A percentile compares a stretch with the other conserved stretches of the same genome.
Evolutionary conservation across 2,888 invertebrate genomes (phyloP).

Genomic region (Beris morrisii): DNA sequence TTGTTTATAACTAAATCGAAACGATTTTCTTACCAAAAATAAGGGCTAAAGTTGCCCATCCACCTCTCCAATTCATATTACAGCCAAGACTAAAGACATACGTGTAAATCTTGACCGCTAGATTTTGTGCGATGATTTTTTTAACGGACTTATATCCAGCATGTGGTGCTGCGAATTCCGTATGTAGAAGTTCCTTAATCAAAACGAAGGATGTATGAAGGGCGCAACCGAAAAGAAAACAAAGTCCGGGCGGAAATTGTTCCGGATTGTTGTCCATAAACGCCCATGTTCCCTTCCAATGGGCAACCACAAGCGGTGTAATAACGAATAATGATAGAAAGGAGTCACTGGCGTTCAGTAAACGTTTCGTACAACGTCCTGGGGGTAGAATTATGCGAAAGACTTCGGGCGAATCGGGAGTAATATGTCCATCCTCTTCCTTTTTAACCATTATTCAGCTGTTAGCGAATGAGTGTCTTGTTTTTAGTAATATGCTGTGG

Average conservation of each 20-base stretch:
- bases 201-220: constrained; percentile 63
- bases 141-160: constrained; percentile 27
- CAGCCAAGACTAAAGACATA: constrained; percentile 59
- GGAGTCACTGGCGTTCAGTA: constrained; percentile 38
- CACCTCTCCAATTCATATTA: constrained; percentile 57
- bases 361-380: constrained; percentile 39
- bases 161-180: constrained; percentile 42
- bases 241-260: constrained; percentile 57
- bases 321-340: constrained; percentile 40
- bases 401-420: constrained; percentile 24
- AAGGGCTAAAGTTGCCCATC: constrained; percentile 38
- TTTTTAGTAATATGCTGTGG: not conserved
- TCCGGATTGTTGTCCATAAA: constrained; percentile 57
- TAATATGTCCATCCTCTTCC: constrained; percentile 9
- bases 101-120: constrained; percentile 50
- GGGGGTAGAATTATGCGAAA: constrained; percentile 34
- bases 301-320: constrained; percentile 58
- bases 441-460: constrained; percentile 13
- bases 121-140: constrained; percentile 28
- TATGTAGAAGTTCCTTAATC: constrained; percentile 56
- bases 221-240: constrained; percentile 58
- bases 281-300: constrained; percentile 62
- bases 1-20: too few relatives aligned
- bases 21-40: constrained; percentile 37
- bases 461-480: not conserved